Conservation (phyloP, 2,888 invertebrate genomes). For the Nephrotoma appendiculata region DNA sequence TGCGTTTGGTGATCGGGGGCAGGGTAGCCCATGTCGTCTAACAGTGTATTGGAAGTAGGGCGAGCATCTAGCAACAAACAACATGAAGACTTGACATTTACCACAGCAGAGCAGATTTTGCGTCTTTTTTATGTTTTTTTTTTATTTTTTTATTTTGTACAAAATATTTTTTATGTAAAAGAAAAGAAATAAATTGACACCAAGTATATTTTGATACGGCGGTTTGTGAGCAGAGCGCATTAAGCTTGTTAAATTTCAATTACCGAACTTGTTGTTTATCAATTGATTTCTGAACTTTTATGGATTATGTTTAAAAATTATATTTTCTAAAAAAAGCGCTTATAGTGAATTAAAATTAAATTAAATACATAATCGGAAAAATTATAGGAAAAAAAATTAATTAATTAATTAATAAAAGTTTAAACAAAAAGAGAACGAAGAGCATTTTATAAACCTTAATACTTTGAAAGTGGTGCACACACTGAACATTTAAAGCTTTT, state of each 20-base stretch:
- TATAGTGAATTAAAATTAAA: background rate
- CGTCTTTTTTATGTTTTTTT: background rate
- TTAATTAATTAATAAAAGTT: background rate
- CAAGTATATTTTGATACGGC: background rate
- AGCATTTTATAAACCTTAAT: conserved; percentile 10
- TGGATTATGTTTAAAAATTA: background rate
- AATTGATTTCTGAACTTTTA: background rate
- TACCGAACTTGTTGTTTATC: background rate
- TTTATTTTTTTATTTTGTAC: background rate
- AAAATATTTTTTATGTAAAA: background rate
- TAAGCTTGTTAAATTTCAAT: background rate
- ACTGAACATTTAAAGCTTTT: conserved; percentile 20
- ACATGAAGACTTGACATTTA: conserved; percentile 43
- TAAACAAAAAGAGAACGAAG: conserved; percentile 13
- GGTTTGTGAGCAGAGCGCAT: background rate
- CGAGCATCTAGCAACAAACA: conserved; percentile 94
- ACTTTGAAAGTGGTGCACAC: conserved; percentile 15
- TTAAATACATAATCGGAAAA: background rate
- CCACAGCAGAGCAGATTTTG: conserved; percentile 32
- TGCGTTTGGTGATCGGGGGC: conserved; percentile 56
- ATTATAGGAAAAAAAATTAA: background rate
- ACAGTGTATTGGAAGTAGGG: conserved; percentile 74
- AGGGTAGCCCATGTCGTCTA: conserved; percentile 74
- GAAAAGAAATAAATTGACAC: background rate
- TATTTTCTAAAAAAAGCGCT: background rate